Percentiles rank a stretch among this genome's conserved stretches.
Conservation (phyloP, 2,113 vertebrate genomes). For the Oryzias curvinotus region DNA sequence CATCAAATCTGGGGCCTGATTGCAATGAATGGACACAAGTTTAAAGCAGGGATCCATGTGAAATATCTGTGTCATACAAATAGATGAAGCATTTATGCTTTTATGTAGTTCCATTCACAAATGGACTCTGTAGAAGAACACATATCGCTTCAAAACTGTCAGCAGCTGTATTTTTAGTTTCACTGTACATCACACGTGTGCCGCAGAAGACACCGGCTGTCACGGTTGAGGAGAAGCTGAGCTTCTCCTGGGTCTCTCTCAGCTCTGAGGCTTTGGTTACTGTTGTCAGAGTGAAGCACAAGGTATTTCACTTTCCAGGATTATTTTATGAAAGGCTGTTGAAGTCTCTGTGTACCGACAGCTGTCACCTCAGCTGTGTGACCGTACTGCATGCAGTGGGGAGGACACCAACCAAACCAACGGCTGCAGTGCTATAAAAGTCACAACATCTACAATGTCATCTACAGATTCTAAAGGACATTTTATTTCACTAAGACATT, state of each 20-base stretch:
- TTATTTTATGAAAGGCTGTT: slow-evolving; percentile 10
- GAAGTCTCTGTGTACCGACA: slow-evolving; percentile 50
- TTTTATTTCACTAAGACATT: no score
- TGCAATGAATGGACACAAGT: no score
- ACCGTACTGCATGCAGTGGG: no score
- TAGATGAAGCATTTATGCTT: not conserved
- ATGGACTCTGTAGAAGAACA: slow-evolving; percentile 17
- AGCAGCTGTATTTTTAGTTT: slow-evolving; percentile 21
- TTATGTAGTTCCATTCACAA: slow-evolving; percentile 8
- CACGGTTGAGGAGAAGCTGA: slow-evolving; percentile 15
- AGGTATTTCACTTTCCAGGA: slow-evolving; percentile 29
- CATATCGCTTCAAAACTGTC: slow-evolving; percentile 17
- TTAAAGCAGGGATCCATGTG: no score
- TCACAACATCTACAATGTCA: no score
- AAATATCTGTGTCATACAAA: no score
- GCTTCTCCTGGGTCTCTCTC: slow-evolving; percentile 27
- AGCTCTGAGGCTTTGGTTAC: slow-evolving; percentile 36
- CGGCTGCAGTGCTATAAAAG: slow-evolving; percentile 3
- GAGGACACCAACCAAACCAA: slow-evolving; percentile 28
- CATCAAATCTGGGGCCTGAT: no score
- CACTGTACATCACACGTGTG: slow-evolving; percentile 14
- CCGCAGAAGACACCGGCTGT: slow-evolving; percentile 25
- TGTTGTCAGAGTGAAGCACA: slow-evolving; percentile 37
- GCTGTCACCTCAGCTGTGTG: slow-evolving; percentile 15
- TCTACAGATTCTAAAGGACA: no score